Conservation (phyloP, 2,797 vertebrate species). For the Cossypha caffra region DNA sequence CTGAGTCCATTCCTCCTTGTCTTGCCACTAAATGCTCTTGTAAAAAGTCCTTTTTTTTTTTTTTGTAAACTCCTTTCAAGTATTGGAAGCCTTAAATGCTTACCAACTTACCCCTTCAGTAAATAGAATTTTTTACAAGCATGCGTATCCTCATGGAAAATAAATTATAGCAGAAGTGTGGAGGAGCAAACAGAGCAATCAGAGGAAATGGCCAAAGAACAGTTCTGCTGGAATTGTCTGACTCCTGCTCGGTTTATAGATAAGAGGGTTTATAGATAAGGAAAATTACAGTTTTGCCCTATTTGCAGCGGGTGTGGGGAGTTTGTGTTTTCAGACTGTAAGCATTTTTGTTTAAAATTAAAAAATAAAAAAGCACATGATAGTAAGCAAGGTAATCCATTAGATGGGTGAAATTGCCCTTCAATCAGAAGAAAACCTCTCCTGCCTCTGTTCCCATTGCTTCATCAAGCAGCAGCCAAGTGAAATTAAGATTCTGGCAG, state of each 20-base stretch:
- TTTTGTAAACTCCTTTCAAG: background rate
- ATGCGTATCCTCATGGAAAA: background rate
- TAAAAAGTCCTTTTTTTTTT: background rate
- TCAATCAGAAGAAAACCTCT: background rate
- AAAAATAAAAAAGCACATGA: background rate
- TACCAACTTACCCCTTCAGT: rapidly evolving
- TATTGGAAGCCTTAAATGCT: background rate
- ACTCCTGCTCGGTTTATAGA: background rate
- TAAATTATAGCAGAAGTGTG: background rate
- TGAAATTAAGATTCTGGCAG: background rate
- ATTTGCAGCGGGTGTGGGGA: background rate
- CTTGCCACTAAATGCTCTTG: background rate
- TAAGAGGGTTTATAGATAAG: background rate
- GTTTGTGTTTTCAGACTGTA: background rate
- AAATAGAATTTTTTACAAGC: rapidly evolving
- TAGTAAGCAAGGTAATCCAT: background rate
- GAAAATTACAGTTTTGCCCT: background rate
- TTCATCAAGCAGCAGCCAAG: background rate
- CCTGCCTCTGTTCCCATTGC: background rate
- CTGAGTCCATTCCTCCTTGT: background rate
- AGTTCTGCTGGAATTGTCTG: background rate
- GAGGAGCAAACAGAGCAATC: background rate
- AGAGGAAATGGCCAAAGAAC: background rate
- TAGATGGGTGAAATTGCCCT: background rate
- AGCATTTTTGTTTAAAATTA: background rate